Evolutionary conservation across 2,797 vertebrate species (phyloP).

Genomic region (Clarias fuscus): DNA sequence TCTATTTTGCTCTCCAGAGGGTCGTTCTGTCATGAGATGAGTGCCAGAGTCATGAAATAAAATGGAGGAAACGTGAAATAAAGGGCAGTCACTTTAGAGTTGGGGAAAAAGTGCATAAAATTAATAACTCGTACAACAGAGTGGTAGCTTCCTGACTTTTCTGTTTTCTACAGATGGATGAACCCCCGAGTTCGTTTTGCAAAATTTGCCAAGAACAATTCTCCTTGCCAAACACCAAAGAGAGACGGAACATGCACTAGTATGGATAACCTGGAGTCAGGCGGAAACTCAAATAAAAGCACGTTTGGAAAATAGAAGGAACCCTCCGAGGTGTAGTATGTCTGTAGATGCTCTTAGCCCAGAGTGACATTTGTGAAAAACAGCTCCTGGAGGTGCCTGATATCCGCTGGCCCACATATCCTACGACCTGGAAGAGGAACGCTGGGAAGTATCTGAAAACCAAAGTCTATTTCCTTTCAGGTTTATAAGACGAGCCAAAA

Average conservation of each 20-base stretch:
- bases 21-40: constrained; percentile 46
- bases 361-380: constrained; percentile 49
- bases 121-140: constrained; percentile 26
- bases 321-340: constrained; percentile 21
- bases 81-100: constrained; percentile 41
- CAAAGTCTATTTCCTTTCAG: constrained; percentile 33
- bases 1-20: constrained; percentile 52
- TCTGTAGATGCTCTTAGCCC: constrained; percentile 53
- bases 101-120: constrained; percentile 1
- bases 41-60: constrained; percentile 58
- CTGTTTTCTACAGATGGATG: constrained; percentile 7
- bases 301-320: not conserved
- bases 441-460: constrained; percentile 22
- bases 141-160: constrained; percentile 16
- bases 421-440: constrained; percentile 36
- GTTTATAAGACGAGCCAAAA: not conserved
- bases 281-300: constrained; percentile 16
- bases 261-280: not conserved
- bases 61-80: constrained; percentile 42
- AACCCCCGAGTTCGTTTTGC: too few species aligned
- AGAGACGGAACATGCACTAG: not conserved
- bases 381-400: constrained; percentile 43
- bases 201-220: not conserved
- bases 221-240: constrained; percentile 3
- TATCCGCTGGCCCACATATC: constrained; percentile 21